Evolutionary conservation across 1,140 invertebrate genomes (phyloP).

Genomic region (Megathymus violae): DNA sequence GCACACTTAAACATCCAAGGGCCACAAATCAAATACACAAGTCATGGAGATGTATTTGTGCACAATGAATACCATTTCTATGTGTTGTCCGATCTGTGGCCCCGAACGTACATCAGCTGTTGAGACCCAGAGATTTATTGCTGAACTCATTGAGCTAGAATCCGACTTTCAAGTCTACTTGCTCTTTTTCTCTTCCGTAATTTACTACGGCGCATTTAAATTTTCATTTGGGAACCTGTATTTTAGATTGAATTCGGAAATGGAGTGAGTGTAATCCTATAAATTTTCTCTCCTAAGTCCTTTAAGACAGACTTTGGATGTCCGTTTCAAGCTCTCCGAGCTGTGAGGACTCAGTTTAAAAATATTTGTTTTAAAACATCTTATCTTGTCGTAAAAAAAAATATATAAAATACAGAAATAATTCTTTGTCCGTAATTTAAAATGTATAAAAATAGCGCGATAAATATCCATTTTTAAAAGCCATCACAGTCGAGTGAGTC

Average conservation of each 20-base stretch:
- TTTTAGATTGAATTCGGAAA: conserved; percentile 35
- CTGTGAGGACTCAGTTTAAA: no score
- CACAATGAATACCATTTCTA: conserved; percentile 11
- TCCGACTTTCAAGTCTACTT: conserved; percentile 58
- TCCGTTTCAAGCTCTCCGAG: background rate
- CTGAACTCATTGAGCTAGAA: conserved; percentile 62
- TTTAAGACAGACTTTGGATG: conserved; percentile 24
- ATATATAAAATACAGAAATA: no score
- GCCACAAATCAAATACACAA: background rate
- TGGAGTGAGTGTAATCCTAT: conserved; percentile 25
- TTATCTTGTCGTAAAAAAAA: no score
- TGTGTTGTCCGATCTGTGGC: conserved; percentile 34
- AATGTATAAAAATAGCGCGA: no score
- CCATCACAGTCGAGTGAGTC: conserved; percentile 17
- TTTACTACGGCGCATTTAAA: conserved; percentile 32
- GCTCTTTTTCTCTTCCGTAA: conserved; percentile 46
- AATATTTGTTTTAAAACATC: no score
- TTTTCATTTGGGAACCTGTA: conserved; percentile 34
- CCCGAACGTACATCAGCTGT: conserved; percentile 71
- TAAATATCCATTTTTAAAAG: conserved; percentile 29
- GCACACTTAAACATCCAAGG: background rate
- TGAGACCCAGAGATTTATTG: conserved; percentile 75
- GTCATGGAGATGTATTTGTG: background rate
- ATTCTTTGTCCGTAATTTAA: no score
- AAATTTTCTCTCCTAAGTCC: conserved; percentile 24